Conservation (phyloP, 2,888 invertebrate genomes). For the Subacronicta megacephala region DNA sequence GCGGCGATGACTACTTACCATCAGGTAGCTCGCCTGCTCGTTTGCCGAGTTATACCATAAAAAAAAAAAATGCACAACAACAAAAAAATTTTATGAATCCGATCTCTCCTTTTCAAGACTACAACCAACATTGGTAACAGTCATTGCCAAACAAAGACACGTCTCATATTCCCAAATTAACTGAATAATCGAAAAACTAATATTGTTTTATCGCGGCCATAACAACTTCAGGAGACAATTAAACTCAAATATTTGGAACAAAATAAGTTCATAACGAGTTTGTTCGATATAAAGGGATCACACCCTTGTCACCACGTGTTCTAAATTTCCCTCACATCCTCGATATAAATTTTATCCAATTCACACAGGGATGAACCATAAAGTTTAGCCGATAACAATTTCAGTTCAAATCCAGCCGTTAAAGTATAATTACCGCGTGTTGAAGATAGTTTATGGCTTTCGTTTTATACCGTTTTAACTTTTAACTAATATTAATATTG, state of each 20-base stretch:
- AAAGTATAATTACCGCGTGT: conserved; percentile 60
- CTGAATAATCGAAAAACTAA: conserved; percentile 25
- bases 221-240: conserved; percentile 46
- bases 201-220: conserved; percentile 31
- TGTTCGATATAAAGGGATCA: conserved; percentile 59
- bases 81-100: too few relatives aligned
- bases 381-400: conserved; percentile 55
- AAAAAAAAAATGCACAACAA: too few relatives aligned
- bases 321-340: conserved; percentile 56
- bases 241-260: conserved; percentile 65
- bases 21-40: too few relatives aligned
- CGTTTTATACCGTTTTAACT: conserved; percentile 44
- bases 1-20: too few relatives aligned
- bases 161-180: conserved; percentile 19
- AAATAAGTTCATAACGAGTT: conserved; percentile 69
- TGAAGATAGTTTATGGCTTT: conserved; percentile 54
- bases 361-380: conserved; percentile 51
- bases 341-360: conserved; percentile 62
- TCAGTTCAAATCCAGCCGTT: conserved; percentile 43
- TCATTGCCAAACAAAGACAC: neutral
- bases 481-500: too few relatives aligned
- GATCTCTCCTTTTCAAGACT: too few relatives aligned
- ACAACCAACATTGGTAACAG: too few relatives aligned
- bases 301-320: conserved; percentile 64
- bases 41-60: too few relatives aligned